Evolutionary conservation across 2,888 invertebrate genomes (phyloP).

Genomic region (Aspidiotus destructor): DNA sequence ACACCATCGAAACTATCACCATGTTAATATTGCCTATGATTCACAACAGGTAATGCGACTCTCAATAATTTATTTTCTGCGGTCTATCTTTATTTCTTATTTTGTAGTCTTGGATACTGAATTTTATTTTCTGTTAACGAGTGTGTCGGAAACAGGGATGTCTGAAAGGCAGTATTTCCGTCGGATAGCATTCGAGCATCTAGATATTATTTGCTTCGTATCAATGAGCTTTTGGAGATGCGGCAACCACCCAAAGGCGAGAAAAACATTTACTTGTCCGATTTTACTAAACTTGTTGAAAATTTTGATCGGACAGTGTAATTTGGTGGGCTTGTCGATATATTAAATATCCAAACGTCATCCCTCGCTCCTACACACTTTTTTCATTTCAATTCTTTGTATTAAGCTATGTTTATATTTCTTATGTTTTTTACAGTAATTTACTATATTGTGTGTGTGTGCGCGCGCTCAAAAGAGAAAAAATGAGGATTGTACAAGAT

Average conservation of each 20-base stretch:
- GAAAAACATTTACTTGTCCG: too few relatives aligned
- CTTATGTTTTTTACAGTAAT: slow-evolving; percentile 8
- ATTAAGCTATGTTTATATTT: slow-evolving; percentile 2
- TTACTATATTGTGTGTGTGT: slow-evolving; percentile 5
- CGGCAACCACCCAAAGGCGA: too few relatives aligned
- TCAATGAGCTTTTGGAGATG: too few relatives aligned
- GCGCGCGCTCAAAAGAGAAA: not conserved
- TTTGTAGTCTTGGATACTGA: not conserved
- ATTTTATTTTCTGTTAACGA: not conserved
- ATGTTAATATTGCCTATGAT: slow-evolving; percentile 94
- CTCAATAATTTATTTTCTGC: not conserved
- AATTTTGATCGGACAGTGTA: too few relatives aligned
- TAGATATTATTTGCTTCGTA: too few relatives aligned
- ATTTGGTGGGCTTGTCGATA: too few relatives aligned
- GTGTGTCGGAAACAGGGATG: too few relatives aligned
- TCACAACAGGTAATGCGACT: slow-evolving; percentile 64
- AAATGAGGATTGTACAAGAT: not conserved
- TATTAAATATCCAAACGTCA: too few relatives aligned
- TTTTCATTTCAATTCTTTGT: not conserved
- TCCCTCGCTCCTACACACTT: not conserved
- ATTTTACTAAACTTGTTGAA: too few relatives aligned
- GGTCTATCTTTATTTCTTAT: not conserved
- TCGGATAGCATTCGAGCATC: too few relatives aligned
- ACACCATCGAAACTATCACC: slow-evolving; percentile 89
- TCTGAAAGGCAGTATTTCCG: too few relatives aligned